These are phyloP conservation scores for Autographa pulchrina DNA, from an alignment of 2,888 invertebrate genomes.

Conservation along the genomic window DNA sequence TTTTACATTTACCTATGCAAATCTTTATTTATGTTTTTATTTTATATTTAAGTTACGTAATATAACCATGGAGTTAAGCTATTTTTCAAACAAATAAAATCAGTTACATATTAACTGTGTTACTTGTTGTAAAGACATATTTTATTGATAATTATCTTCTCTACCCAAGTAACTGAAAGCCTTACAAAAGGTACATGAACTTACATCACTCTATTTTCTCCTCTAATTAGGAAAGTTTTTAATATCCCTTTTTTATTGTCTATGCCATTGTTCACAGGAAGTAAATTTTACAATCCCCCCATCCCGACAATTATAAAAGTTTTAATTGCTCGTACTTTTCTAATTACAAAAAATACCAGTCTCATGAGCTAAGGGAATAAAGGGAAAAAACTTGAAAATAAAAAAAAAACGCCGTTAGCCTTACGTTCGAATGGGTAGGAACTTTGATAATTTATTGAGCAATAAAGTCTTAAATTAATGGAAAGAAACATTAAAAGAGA, in stretches of 20 bases:
- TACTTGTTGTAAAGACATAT: too few relatives aligned
- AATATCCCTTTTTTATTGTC: slow-evolving; percentile 84
- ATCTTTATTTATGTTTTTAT: too few relatives aligned
- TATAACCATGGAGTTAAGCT: too few relatives aligned
- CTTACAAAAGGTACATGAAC: slow-evolving; percentile 71
- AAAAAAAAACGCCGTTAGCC: slow-evolving; percentile 60
- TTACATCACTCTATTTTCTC: slow-evolving; percentile 72
- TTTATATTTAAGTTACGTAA: too few relatives aligned
- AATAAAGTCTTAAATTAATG: slow-evolving; percentile 63
- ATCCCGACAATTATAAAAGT: slow-evolving; percentile 88
- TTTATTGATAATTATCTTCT: not conserved
- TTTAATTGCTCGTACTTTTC: slow-evolving; percentile 88
- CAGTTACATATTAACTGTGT: too few relatives aligned
- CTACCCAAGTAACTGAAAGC: slow-evolving; percentile 40
- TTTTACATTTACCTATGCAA: too few relatives aligned
- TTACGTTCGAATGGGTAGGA: slow-evolving; percentile 64
- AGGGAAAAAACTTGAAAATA: slow-evolving; percentile 62
- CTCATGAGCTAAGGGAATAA: slow-evolving; percentile 79
- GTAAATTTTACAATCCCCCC: slow-evolving; percentile 83
- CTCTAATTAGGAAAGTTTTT: slow-evolving; percentile 86
- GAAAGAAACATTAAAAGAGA: slow-evolving; percentile 46
- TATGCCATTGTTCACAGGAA: slow-evolving; percentile 85
- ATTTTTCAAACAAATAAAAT: too few relatives aligned
- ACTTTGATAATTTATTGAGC: slow-evolving; percentile 66
- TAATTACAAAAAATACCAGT: slow-evolving; percentile 87